Base-by-base conservation (phyloP, 2,113 vertebrate genomes). In the Sylvilagus bachmani region DNA sequence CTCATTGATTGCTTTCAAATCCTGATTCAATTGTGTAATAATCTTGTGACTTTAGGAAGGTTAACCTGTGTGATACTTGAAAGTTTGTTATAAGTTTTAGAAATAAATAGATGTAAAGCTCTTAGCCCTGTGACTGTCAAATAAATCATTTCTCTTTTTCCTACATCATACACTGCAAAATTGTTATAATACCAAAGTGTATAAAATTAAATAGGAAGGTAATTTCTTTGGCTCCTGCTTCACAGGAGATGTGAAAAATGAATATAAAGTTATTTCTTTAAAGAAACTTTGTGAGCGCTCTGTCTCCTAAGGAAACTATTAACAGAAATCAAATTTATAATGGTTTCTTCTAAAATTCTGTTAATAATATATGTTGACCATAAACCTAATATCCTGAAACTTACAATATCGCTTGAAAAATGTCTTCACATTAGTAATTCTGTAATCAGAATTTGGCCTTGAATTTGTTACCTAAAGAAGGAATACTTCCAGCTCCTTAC, bases 241-340 rank as follows among this genome's bases (percentile, higher is more conserved):
- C 61, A 88, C 0, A 95, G 44, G 58, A 88, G 29, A 86, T 79
- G 5, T 64, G 55, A 89, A 91, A 88, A 88, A 64, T 86, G 8
- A 49, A 27, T 49, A 84, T 58, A 49, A 10, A 67, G 10, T 84
- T 89, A 44, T 64, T 78, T 88, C 14, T 44, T 92, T 67, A 21
- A 88, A 91, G 49, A 67, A 3, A 89, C 6, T 91, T 84, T 70
- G 31, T 89, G 21, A 96, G 36, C 22, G 95, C 22, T 25, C 16
- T 81, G 3, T 58, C 11, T 19, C n/a, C 7, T 79, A 64, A 86
- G 64, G 25, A 84, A 91, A 69, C 84, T 90, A 73, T 49, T 77
- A 90, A 33, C 78, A 83, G 38, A 87, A 92, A 51, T 93, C 44
- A 92, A 25, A 55, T 92, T 93, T 96, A 67, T 77, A 62, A 90